Base-by-base conservation (phyloP, 2,797 vertebrate species). In the Sorex maritimensis region DNA sequence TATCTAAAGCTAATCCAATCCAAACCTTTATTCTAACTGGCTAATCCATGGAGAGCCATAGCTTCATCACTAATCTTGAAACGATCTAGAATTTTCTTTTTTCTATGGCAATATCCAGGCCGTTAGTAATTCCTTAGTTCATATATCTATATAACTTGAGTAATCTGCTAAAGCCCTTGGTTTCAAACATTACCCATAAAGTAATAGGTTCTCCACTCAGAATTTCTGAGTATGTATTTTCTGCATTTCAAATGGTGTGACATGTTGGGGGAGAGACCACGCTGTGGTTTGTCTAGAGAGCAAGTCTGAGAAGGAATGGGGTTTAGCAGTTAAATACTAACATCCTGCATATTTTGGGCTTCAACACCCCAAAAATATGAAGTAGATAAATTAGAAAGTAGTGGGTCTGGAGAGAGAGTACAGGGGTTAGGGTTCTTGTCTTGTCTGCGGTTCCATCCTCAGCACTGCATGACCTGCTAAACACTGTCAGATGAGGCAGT, bases 1-100 rank as follows among this genome's bases (percentile, higher is more conserved):
- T 84, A 94, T 86, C 92, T 49, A 41, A 81, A 87, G 49, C 71
- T 82, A 86, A 75, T 69, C 71, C 58, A 58, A 81, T 65, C 34
- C 69, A 78, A 86, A 72, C 46, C 34, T 86, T 91, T 67, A 88
- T 81, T 69, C 71, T 78, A 52, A 67, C 44, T 46, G 34, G 34
- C 73, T 38, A 68, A 41, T 46, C 67, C 71, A n/a, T 1, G 1
- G 5, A 63, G 65, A 71, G 85, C 6, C 5, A 24, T 7, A 63
- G 63, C 46, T 58, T 72, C 41, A 38, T 26, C 44, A 38, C 26
- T 79, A 23, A 75, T 81, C 81, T 58, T 67, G 81, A 61, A 63
- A 34, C 38, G 61, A 19, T 86, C 80, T 73, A 69, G 86, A 91
- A 55, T 75, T 77, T 65, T 86, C 55, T 58, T 26, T 90, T 81